Conservation (phyloP, 2,113 vertebrate genomes). For the Choloepus hoffmanni region DNA sequence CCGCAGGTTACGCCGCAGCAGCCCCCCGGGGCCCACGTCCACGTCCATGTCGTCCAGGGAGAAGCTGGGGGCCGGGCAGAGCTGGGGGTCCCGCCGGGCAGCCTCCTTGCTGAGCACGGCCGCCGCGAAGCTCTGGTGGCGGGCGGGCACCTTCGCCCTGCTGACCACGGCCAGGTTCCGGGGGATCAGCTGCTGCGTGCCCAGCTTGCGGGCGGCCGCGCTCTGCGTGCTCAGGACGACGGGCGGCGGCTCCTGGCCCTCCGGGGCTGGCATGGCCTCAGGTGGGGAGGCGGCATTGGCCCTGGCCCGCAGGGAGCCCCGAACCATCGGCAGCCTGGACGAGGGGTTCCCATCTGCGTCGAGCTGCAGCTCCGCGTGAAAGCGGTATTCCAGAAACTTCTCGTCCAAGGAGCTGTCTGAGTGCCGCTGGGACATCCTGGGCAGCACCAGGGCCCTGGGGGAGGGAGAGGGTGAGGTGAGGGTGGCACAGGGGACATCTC, state of each 20-base stretch:
- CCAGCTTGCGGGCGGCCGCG: constrained; percentile 88
- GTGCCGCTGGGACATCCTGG: constrained; percentile 86
- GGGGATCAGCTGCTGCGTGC: constrained; percentile 94
- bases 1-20: constrained; percentile 91
- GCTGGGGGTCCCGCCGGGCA: constrained; percentile 54
- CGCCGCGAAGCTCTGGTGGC: constrained; percentile 91
- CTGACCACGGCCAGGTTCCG: constrained; percentile 88
- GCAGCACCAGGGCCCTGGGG: neutral
- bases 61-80: constrained; percentile 75
- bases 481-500: neutral
- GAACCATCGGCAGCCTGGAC: fast-evolving
- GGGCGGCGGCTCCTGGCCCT: neutral
- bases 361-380: constrained; percentile 78
- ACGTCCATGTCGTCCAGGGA: constrained; percentile 87
- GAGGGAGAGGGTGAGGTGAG: neutral
- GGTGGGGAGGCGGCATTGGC: neutral
- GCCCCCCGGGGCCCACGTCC: constrained; percentile 74
- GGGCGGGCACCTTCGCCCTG: constrained; percentile 86
- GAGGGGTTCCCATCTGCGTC: neutral
- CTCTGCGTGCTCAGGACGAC: constrained; percentile 93
- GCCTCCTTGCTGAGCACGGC: constrained; percentile 81
- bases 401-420: constrained; percentile 82
- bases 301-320: fast-evolving
- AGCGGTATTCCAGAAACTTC: constrained; percentile 85
- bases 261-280: neutral